Base-by-base conservation (phyloP, 2,113 vertebrate genomes). In the Ia io region DNA sequence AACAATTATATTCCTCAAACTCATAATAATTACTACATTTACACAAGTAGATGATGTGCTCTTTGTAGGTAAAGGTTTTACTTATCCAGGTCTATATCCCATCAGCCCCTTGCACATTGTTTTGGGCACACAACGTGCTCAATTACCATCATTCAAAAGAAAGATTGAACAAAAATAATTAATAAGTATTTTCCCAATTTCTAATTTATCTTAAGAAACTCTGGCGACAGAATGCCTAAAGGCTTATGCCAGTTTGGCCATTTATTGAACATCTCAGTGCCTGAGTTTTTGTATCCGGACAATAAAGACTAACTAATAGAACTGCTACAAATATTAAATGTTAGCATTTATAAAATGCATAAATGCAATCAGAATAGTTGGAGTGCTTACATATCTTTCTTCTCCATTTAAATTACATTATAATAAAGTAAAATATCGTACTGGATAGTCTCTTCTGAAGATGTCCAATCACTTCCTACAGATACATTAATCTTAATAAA, bases 401-500 rank as follows among this genome's bases (percentile, higher is more conserved):
- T 91, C 61, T 84, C 13, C 42, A 28, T n/a, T 88, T 69, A 82
- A 84, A 49, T 84, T 65, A 53, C 23, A 37, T 82, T 83, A 77
- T 51, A 61, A 92, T 49, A 63, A 74, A 67, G 49, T 79, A 83
- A 94, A 90, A 80, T 90, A 23, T 90, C 13, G 53, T 53, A 47
- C 35, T 91, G 79, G 87, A 82, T 0, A 73, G 9, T 88, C 13
- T 85, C 30, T 88, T 49, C 32, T 93, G 82, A 95, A 88, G 63
- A 14, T 92, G 59, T 47, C 9, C 79, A 47, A 92, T 28, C 0
- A 91, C 30, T 94, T 77, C 11, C 53, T 70, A 76, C 16, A 85
- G 17, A 73, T 14, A 53, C 10, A 87, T 47, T 95, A 88, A 94
- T 84, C 70, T 90, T 95, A 89, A 96, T 84, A 89, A 87, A 87